Base-by-base conservation (phyloP, 1,140 invertebrate genomes). In the Pectinophora gossypiella region DNA sequence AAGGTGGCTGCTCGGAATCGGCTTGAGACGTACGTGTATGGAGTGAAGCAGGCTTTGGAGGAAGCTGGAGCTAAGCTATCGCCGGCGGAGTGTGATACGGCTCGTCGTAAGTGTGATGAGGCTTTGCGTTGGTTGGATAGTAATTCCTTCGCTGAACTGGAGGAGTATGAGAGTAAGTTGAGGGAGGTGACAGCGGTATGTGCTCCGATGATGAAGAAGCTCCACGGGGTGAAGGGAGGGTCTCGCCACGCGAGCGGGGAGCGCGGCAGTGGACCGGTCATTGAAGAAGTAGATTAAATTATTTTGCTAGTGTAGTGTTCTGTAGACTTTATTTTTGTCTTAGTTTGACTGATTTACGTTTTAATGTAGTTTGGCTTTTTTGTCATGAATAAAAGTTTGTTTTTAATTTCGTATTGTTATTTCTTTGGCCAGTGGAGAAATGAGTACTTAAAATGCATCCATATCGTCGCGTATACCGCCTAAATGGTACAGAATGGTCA, bases 11-110 rank as follows among this genome's bases (percentile, higher is more conserved):
- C 94, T 7, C 92, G 95, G 51, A 97, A 97, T 75, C 89, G 90
- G 48, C 86, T 97, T 13, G 96, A 97, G 83, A 88, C 90, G 13
- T 97, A 97, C 74, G 90, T 94, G 35, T 96, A 93, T 89, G 92
- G 88, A 54, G 94, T 94, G 54, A 95, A 95, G 70, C 91, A 92
- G 83, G 91, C 89, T 13, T 5, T 80, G 1, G 68, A 76, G 15
- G 76, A 76, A 19, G 67, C 58, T 19, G 68, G 69, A 0, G 44
- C 55, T 15, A 91, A 91, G 63, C 59, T 95, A 0, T 76, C 75
- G 2, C 88, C 90, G 7, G 61, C 85, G 1, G 94, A 95, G 50
- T 91, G 91, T 63, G 78, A 88, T n/a, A 86, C 77, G 13, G 90
- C 91, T 4, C 78, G 87, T 4, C 88, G 90, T 2, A 88, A 89